Evolutionary conservation across 2,113 vertebrate genomes (phyloP), one percentile per base, ranked within the genome.

Genomic region (Lipotes vexillifer): DNA sequence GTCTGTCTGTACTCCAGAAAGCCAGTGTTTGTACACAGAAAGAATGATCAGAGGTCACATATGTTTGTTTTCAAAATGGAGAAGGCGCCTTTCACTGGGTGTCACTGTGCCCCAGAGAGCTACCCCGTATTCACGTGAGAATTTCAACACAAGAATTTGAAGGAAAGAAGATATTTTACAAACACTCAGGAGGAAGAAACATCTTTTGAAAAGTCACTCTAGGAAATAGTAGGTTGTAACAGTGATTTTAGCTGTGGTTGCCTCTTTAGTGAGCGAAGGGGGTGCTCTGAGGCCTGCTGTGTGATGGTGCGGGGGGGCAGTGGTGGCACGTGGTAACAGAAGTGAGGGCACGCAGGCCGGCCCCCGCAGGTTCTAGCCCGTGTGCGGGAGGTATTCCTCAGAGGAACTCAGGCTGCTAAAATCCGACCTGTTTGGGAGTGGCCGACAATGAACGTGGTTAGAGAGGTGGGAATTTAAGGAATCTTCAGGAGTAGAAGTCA

Each of bases 21-120:
- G 98, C 98, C 95, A 98, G 74, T 97, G 99, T 97, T 98, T 96
- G 91, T 97, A 97, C 94, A 97, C 85, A 97, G 96, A 98, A 93
- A 96, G 85, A 98, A 96, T 97, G 92, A 97, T 78, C 93, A 96
- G 97, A 98, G 97, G 97, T 97, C 98, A 93, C 97, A 97, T 94
- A 97, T 97, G 92, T 97, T 98, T 98, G 87, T 84, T 98, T 98
- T 97, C 95, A 98, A 98, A 97, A 89, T 57, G 97, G 92, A 96
- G 66, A 95, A 97, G 85, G 88, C 6, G 14, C 46, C 88, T 94
- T 98, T 98, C 94, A 86, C 71, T 97, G 93, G 66, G 95, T 92
- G 92, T 98, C 96, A 97, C 59, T 94, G 94, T 97, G 97, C 94
- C 94, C 96, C 88, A 97, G 63, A 94, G 68, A 93, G 88, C 80